phyloP scores from a whole-genome alignment of 2,113 vertebrate genomes.

The Oostethus manadensis region DNA sequence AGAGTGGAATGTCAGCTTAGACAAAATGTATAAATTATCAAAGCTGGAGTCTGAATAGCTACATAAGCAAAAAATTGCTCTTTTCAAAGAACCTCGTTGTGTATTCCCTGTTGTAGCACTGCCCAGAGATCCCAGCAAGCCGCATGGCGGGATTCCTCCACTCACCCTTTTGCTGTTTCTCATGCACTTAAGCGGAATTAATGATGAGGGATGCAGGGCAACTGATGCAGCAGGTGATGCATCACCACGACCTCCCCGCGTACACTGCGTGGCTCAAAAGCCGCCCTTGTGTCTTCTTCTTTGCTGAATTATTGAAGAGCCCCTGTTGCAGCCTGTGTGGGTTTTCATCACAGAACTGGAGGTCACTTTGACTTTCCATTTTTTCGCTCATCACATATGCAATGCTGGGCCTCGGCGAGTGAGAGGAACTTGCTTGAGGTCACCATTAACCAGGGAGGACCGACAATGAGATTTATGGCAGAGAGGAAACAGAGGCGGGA shows the following conservation, averaged over 20 bases:
- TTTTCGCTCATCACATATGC: constrained; percentile 60
- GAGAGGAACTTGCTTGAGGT: constrained; percentile 53
- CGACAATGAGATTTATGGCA: constrained; percentile 59
- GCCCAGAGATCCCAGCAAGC: constrained; percentile 17
- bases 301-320: constrained; percentile 68
- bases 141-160: constrained; percentile 10
- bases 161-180: constrained; percentile 26
- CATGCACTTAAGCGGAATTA: constrained; percentile 31
- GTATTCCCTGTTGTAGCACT: constrained; percentile 17
- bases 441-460: constrained; percentile 53
- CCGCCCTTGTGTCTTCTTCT: constrained; percentile 48
- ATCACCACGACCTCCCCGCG: not conserved
- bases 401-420: constrained; percentile 38
- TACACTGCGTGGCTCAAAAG: constrained; percentile 26
- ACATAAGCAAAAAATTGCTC: constrained; percentile 13
- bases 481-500: constrained; percentile 32
- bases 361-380: constrained; percentile 65
- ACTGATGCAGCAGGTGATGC: constrained; percentile 17
- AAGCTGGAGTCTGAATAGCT: constrained; percentile 11
- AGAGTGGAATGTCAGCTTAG: constrained; percentile 10
- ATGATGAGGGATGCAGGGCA: constrained; percentile 13
- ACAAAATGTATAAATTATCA: constrained; percentile 13
- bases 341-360: constrained; percentile 65
- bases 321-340: constrained; percentile 59
- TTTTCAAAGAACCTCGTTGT: not conserved